phyloP scores from a whole-genome alignment of 2,888 invertebrate species.

The Clostera curtula region DNA sequence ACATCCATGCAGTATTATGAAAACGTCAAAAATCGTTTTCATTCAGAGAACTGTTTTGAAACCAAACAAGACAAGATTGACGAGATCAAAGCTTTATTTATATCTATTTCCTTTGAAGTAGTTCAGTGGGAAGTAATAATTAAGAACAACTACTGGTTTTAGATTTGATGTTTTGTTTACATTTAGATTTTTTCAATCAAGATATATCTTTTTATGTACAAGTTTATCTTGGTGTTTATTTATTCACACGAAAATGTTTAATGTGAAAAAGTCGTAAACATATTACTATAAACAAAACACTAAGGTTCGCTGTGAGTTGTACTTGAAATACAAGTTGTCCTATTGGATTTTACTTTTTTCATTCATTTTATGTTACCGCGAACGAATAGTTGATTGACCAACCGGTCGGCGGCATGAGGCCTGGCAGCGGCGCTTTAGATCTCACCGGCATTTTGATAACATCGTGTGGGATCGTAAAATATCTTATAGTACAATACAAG shows the following conservation, averaged over 20 bases:
- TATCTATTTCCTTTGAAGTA: conserved; percentile 52
- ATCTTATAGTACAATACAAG: conserved; percentile 32
- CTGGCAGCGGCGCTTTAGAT: conserved; percentile 27
- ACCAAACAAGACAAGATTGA: conserved; percentile 51
- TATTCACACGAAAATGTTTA: no score
- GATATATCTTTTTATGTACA: no score
- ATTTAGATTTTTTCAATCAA: no score
- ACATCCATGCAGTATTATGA: no score
- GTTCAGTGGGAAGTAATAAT: conserved; percentile 6
- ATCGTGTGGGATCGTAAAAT: conserved; percentile 39
- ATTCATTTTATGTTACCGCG: conserved; percentile 30
- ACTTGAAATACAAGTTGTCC: no score
- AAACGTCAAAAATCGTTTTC: conserved; percentile 46
- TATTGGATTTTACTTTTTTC: no score
- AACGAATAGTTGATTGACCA: conserved; percentile 24
- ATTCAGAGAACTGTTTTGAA: conserved; percentile 40
- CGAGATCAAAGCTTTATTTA: conserved; percentile 49
- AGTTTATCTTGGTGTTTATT: no score
- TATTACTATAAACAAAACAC: no score
- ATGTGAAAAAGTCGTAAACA: no score
- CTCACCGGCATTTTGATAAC: conserved; percentile 40
- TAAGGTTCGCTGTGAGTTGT: no score
- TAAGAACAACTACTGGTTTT: no score
- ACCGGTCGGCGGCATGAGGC: conserved; percentile 24
- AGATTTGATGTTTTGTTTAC: no score